Evolutionary conservation across 2,797 vertebrate genomes (phyloP), one percentile per base, ranked within the genome.

Genomic region (Schizothorax lantsangensis): DNA sequence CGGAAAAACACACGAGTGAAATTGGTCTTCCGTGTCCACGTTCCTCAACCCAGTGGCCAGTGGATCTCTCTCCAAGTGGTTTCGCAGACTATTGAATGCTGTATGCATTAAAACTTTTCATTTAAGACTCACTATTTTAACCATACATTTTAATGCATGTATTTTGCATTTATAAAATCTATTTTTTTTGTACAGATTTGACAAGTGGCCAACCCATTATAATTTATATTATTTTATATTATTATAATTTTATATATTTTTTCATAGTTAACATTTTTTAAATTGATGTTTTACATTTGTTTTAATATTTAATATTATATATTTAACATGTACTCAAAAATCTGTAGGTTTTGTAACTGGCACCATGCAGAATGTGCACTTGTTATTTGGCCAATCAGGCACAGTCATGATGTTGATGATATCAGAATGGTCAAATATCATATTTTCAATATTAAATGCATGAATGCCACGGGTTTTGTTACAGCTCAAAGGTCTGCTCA

Each of bases 401-500:
- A 66, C 26, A 64, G 30, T 33, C 6, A 68, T 36, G 3, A 68
- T 19, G 33, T 14, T 45, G 38, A 26, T 47, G 6, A 26, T 49
- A 52, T 75, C 73, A 57, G 36, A 17, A 78, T 79, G 36, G 14
- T 45, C 2, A 79, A 79, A 64, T 21, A 21, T 80, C 9, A 19
- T 7, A 45, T 45, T 80, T 30, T 45, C 5, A 12, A 14, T 33
- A 66, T 71, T 38, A 30, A 74, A 72, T 57, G 68, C 19, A 47
- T 59, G 9, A 36, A 33, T 71, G 21, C 15, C 3, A n/a, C 33
- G 72, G 87, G 88, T 94, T 92, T 90, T 85, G 87, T 92, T 90
- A 57, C 94, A 99, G 98, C 98, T 92, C 98, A 99, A 91, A 96
- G 98, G 59, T 98, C 98, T 0, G 97, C 97, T 88, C 97, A 98